Evolutionary conservation across 2,113 vertebrate genomes (phyloP).

Genomic region (Halcyon senegalensis): DNA sequence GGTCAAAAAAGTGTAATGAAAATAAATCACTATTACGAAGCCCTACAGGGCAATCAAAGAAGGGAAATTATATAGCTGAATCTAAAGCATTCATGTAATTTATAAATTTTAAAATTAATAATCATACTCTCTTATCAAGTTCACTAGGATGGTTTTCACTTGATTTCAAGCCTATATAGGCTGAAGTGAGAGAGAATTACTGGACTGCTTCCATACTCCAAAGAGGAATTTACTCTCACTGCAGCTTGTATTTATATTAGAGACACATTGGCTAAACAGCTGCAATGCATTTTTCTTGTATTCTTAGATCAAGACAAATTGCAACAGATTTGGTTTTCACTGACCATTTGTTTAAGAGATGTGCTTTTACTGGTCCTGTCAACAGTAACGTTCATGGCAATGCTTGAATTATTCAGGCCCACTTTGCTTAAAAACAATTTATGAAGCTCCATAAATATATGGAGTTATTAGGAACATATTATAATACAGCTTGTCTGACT

Average conservation of each 20-base stretch:
- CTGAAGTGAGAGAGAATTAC: neutral
- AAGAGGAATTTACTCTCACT: neutral
- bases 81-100: neutral
- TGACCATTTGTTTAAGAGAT: neutral
- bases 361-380: neutral
- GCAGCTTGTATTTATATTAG: neutral
- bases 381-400: neutral
- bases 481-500: neutral
- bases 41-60: neutral
- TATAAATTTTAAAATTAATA: neutral
- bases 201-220: neutral
- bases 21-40: neutral
- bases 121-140: neutral
- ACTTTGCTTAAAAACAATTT: constrained; percentile 26
- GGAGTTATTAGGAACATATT: neutral
- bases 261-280: neutral
- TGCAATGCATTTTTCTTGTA: neutral
- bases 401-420: constrained; percentile 26
- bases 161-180: neutral
- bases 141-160: neutral
- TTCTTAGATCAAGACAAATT: neutral
- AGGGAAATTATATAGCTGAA: neutral
- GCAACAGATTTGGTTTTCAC: neutral
- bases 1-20: neutral
- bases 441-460: neutral